Base-by-base conservation (phyloP, 2,888 invertebrate genomes). In the Adineta ricciae region DNA sequence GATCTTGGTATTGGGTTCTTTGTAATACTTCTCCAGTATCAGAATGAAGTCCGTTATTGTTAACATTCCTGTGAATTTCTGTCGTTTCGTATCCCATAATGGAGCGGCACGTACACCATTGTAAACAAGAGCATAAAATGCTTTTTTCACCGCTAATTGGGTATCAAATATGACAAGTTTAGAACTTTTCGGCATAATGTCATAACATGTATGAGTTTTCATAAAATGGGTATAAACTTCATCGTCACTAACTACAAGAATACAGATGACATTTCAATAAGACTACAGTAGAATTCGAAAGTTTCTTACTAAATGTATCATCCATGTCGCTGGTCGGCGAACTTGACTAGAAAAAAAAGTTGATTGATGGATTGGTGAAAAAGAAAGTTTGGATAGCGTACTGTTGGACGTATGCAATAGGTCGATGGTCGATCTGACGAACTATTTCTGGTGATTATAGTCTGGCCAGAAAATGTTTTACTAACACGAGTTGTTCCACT, bases 101-200 rank as follows among this genome's bases (percentile, higher is more conserved):
- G 99, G 97, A 72, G 97, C 97, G 78, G 97, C 97, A 89, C 97
- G 93, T 8, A 98, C 97, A 86, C 97, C 97, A 93, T 99, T 98
- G 92, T 97, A 96, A 86, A 99, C 97, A 87, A 99, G 93, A 72
- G 99, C 99, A 92, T 96, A 99, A 92, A 99, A 99, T 84, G 99
- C 98, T 91, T 97, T 97, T 92, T 97, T 96, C 87, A 97, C 91
- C 88, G 96, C 94, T 86, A 99, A 93, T 91, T 97, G 95, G 83
- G 98, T 99, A 92, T 99, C 99, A 91, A 99, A 99, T 86, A 99
- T 97, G 88, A 99, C 98, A 90, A 99, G 93, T 92, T 99, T 99
- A 88, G 97, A 97, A 89, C 97, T 97, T 86, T 97, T 97, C 87
- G 99, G 99, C 90, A 99, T 97, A 91, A 99, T 93, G 93, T 99